Evolutionary conservation across 2,888 invertebrate species (phyloP).

Genomic region (Eupelmus urozonus): DNA sequence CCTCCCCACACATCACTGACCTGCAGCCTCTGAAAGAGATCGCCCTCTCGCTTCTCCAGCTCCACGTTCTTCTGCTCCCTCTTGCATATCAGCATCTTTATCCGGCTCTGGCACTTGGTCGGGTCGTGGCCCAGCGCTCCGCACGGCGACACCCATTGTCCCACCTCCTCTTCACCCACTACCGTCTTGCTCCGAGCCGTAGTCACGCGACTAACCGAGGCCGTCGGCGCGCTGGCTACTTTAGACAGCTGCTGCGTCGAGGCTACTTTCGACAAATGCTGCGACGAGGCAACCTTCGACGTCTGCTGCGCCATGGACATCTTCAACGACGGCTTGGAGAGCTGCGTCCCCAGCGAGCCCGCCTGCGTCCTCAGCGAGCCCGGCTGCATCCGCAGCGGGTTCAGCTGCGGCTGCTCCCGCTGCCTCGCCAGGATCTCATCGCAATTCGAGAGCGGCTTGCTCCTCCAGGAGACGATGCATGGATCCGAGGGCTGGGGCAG

Average conservation of each 20-base stretch:
- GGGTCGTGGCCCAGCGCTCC: neutral
- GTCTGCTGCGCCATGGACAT: neutral
- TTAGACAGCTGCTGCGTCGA: neutral
- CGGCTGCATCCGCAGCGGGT: too few relatives aligned
- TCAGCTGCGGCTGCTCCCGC: too few relatives aligned
- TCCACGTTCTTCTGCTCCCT: conserved; percentile 79
- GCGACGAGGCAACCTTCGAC: neutral
- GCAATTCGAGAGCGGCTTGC: too few relatives aligned
- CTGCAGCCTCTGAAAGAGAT: conserved; percentile 79
- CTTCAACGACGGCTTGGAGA: neutral
- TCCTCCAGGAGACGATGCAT: too few relatives aligned
- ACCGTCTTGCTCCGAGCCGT: neutral
- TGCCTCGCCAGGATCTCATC: too few relatives aligned
- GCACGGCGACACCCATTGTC: neutral
- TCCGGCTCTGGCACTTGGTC: conserved; percentile 61
- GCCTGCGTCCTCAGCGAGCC: too few relatives aligned
- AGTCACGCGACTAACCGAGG: neutral
- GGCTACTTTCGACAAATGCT: neutral
- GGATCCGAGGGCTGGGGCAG: too few relatives aligned
- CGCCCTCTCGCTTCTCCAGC: conserved; percentile 79
- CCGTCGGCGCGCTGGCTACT: conserved; percentile 5
- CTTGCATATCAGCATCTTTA: conserved; percentile 77
- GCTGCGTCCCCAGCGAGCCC: too few relatives aligned
- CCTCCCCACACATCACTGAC: too few relatives aligned
- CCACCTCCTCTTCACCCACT: neutral